Conservation (phyloP, 2,797 vertebrate species). For the Sparidentex hasta region DNA sequence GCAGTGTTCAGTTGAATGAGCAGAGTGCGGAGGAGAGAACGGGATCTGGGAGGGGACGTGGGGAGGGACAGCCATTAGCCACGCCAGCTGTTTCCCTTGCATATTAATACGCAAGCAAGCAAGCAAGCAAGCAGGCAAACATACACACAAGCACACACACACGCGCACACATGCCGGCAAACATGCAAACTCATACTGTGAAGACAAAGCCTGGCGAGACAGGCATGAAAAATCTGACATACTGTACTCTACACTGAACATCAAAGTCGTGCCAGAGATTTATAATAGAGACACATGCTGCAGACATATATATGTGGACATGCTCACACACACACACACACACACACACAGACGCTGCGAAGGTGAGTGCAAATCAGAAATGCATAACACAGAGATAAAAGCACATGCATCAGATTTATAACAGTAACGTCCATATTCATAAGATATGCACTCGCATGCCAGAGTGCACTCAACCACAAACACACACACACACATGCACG, state of each 20-base stretch:
- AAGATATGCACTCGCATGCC: conserved; percentile 18
- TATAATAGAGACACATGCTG: conserved; percentile 21
- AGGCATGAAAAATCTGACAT: conserved; percentile 29
- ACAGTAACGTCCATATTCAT: conserved; percentile 21
- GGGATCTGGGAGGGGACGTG: conserved; percentile 68
- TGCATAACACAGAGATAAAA: conserved; percentile 21
- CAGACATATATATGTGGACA: conserved; percentile 9
- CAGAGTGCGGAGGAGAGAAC: conserved; percentile 65
- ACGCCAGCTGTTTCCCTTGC: conserved; percentile 79
- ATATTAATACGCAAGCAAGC: conserved; percentile 71
- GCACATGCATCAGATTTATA: conserved; percentile 18
- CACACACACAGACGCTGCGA: background rate
- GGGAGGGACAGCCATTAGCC: conserved; percentile 80
- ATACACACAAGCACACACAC: conserved; percentile 28
- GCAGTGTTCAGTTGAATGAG: conserved; percentile 68
- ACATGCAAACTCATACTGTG: conserved; percentile 57
- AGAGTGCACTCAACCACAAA: background rate
- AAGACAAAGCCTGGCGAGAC: conserved; percentile 36
- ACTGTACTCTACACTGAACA: conserved; percentile 21
- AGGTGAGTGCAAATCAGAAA: conserved; percentile 38
- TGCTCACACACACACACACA: background rate
- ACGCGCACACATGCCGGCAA: conserved; percentile 22
- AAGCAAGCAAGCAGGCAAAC: conserved; percentile 29
- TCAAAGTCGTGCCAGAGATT: conserved; percentile 47
- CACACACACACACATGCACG: conserved; percentile 6